These are phyloP conservation scores for Euplagia quadripunctaria DNA, from an alignment of 2,888 invertebrate species.

Conservation along the genomic window DNA sequence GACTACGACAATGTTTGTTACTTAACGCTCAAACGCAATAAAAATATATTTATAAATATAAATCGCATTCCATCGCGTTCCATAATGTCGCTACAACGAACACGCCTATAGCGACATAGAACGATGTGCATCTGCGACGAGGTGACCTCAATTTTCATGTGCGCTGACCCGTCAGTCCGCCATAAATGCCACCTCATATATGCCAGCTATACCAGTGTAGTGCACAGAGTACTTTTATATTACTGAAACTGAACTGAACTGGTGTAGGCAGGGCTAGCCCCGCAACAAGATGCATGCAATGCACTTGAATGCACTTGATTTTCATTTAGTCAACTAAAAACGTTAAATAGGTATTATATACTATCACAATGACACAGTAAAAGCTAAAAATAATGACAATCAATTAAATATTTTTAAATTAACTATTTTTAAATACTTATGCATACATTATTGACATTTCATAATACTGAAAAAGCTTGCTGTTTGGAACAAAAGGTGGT, in stretches of 20 bases:
- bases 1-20: not conserved
- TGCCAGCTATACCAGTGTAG: not conserved
- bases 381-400: too few species aligned
- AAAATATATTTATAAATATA: not conserved
- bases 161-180: conserved; percentile 66
- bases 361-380: too few species aligned
- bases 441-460: too few species aligned
- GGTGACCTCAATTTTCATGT: conserved; percentile 74
- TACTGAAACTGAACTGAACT: too few species aligned
- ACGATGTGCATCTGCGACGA: conserved; percentile 30
- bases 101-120: conserved; percentile 21
- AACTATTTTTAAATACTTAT: too few species aligned
- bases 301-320: not conserved
- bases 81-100: not conserved
- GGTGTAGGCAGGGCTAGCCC: not conserved
- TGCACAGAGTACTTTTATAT: not conserved
- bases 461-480: too few species aligned
- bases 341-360: not conserved
- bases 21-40: not conserved
- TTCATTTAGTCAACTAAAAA: conserved; percentile 30
- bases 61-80: conserved; percentile 37
- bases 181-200: conserved; percentile 52
- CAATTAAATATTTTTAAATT: too few species aligned
- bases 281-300: conserved; percentile 23
- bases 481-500: too few species aligned